Evolutionary conservation across 2,888 invertebrate species (phyloP), one percentile per base, ranked within the genome.

Genomic region (Petrolisthes manimaculis): DNA sequence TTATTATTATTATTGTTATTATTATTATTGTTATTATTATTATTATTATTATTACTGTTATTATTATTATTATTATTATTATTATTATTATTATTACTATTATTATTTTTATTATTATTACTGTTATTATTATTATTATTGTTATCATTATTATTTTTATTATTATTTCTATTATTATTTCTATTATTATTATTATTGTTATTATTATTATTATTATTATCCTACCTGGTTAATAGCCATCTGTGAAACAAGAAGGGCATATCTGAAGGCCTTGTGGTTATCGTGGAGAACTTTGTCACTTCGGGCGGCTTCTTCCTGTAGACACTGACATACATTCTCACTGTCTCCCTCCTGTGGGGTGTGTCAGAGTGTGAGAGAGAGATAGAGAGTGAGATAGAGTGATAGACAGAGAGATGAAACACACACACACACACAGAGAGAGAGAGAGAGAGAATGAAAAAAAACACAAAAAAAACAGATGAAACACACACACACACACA

Each of bases 151-250:
- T n/a, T n/a, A n/a, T n/a, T n/a, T n/a, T n/a, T n/a, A n/a, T n/a
- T n/a, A n/a, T n/a, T n/a, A n/a, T n/a, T n/a, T n/a, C n/a, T n/a
- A n/a, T n/a, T n/a, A n/a, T n/a, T n/a, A n/a, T n/a, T n/a, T n/a
- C n/a, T n/a, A n/a, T n/a, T n/a, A n/a, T n/a, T n/a, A n/a, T n/a
- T n/a, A n/a, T n/a, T n/a, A n/a, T n/a, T n/a, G n/a, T n/a, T n/a
- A n/a, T n/a, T n/a, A n/a, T n/a, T n/a, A n/a, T 67, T 8, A 61
- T 8, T 61, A 9, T 61, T 14, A 9, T 8, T 8, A 8, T 8
- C 9, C 14, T 61, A 91, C 91, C 89, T 91, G 89, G 51, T 83
- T 89, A 61, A 91, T 89, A 18, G 91, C 86, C n/a, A 91, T 86
- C 37, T 91, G 89, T 69, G 91, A 81, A 18, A 78, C 78, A 51